Evolutionary conservation across 2,797 vertebrate species (phyloP).

Genomic region (Bryconaethiops microstoma): DNA sequence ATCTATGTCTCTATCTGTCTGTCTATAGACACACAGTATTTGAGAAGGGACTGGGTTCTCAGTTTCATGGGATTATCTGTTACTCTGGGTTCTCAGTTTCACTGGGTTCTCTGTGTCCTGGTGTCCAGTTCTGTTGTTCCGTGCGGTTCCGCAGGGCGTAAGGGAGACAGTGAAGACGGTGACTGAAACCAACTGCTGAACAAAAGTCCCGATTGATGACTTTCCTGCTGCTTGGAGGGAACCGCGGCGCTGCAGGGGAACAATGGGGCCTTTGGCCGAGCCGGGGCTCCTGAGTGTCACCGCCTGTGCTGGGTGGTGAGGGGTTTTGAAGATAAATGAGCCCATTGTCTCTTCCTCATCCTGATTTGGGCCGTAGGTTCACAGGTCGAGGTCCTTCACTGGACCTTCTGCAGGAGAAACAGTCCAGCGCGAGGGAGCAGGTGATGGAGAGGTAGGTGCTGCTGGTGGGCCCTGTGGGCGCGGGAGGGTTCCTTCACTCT

Average conservation of each 20-base stretch:
- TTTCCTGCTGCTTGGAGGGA: neutral
- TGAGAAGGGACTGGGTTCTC: no score
- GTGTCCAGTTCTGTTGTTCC: neutral
- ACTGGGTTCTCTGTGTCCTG: neutral
- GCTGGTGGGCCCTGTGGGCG: neutral
- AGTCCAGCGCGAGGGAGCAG: neutral
- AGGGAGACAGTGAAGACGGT: neutral
- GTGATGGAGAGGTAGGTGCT: neutral
- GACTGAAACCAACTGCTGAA: neutral
- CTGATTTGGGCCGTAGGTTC: slow-evolving; percentile 26
- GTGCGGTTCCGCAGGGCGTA: neutral
- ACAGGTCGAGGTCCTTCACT: neutral
- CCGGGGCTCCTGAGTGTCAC: slow-evolving; percentile 65
- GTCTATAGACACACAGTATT: no score
- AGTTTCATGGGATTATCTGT: no score
- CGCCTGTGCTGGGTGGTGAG: slow-evolving; percentile 83
- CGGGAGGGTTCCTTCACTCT: no score
- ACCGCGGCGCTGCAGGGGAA: slow-evolving; percentile 49
- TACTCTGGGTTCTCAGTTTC: neutral
- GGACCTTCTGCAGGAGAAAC: neutral
- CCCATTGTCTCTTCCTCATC: slow-evolving; percentile 69
- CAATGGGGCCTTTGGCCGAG: slow-evolving; percentile 74
- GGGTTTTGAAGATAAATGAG: slow-evolving; percentile 75
- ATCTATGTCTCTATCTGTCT: no score
- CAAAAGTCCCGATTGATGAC: slow-evolving; percentile 1